Base-by-base conservation (phyloP, 2,113 vertebrate species). In the Gymnogyps californianus region DNA sequence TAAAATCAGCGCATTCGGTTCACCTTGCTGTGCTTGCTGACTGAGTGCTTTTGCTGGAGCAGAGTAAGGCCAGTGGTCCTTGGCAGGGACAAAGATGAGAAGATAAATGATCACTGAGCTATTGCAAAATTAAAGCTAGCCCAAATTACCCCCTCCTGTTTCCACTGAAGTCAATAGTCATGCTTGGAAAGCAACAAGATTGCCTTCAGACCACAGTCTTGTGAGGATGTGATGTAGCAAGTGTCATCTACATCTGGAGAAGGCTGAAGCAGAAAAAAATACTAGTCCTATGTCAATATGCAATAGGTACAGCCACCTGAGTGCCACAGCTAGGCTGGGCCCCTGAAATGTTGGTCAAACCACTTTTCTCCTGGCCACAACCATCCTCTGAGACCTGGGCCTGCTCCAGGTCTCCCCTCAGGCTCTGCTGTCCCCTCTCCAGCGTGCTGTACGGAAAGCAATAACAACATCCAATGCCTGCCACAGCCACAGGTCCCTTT, bases 11-110 rank as follows among this genome's bases (percentile, higher is more conserved):
- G 6, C 20, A 4, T 49, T 91, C 38, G 4, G 49, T 80, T 97
- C 94, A 94, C 96, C 78, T 97, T 93, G 92, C 96, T 90, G 72
- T 58, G 94, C n/a, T n/a, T 58, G 94, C n/a, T n/a, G 86, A 51
- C 67, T 52, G 92, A 72, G 38, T 52, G 61, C 85, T 97, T 97
- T 88, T 75, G 90, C 54, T 59, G 61, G 79, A 95, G 69, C 81
- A 83, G 62, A 59, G 78, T 8, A 90, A 93, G 36, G 62, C 76
- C 87, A 59, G 83, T 44, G 91, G 93, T 61, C 59, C 85, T 80
- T 72, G 17, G 42, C 31, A n/a, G 36, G 69, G 70, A 85, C 79
- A 58, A n/a, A 93, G 57, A 40, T 57, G 65, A 54, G 69, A 87
- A 44, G 36, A 65, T 5, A 19, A 76, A 78, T 25, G 49, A 87